Evolutionary conservation across 1,140 invertebrate genomes (phyloP).

Genomic region (Augochlora pura): DNA sequence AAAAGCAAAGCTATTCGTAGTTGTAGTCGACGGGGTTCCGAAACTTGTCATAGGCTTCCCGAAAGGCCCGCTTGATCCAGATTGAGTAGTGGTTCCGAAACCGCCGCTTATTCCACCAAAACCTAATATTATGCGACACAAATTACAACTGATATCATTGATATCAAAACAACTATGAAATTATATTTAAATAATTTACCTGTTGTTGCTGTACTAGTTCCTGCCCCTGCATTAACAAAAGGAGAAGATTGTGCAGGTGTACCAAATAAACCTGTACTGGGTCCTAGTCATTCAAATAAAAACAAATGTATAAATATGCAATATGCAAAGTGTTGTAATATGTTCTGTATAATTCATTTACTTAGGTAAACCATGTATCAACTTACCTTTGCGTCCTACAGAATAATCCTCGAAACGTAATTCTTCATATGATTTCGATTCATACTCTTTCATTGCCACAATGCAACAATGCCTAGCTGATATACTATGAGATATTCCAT

Average conservation of each 20-base stretch:
- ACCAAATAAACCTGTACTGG: slow-evolving; percentile 82
- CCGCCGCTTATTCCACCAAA: slow-evolving; percentile 80
- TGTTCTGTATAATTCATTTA: not conserved
- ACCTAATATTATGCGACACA: slow-evolving; percentile 48
- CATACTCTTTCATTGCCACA: slow-evolving; percentile 98
- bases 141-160: too few species aligned
- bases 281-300: slow-evolving; percentile 59
- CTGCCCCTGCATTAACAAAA: slow-evolving; percentile 78
- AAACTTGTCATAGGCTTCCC: slow-evolving; percentile 79
- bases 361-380: not conserved
- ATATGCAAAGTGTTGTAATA: not conserved
- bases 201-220: slow-evolving; percentile 74
- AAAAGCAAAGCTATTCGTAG: slow-evolving; percentile 82
- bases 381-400: slow-evolving; percentile 90
- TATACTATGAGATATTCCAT: slow-evolving; percentile 90
- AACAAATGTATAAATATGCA: not conserved
- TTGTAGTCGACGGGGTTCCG: slow-evolving; percentile 80
- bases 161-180: slow-evolving; percentile 9
- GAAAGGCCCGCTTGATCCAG: slow-evolving; percentile 76
- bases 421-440: slow-evolving; percentile 96
- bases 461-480: slow-evolving; percentile 97
- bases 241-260: slow-evolving; percentile 75
- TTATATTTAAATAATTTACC: slow-evolving; percentile 54
- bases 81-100: slow-evolving; percentile 80
- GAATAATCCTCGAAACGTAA: slow-evolving; percentile 95